Percentiles rank a stretch among this genome's conserved stretches.
These are phyloP conservation scores for Polydrusus pterygomalis DNA, from an alignment of 2,888 invertebrate species.

Conservation along the genomic window DNA sequence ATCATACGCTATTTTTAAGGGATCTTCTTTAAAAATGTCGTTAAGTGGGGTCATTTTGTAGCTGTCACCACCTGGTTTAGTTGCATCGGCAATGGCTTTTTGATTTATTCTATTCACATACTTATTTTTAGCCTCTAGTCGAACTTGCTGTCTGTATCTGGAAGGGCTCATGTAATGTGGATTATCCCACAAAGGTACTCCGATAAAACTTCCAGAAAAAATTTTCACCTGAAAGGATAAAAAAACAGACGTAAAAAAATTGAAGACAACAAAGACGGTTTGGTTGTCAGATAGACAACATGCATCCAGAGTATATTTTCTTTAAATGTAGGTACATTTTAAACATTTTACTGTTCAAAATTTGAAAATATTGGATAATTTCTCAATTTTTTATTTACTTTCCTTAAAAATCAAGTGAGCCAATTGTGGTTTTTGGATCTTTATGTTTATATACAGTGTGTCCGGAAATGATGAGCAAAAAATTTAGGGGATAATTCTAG, in stretches of 20 bases:
- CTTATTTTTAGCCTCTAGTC: conserved; percentile 70
- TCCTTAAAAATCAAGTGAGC: no score
- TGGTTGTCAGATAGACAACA: no score
- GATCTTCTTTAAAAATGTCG: conserved; percentile 82
- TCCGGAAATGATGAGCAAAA: no score
- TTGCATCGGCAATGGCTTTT: conserved; percentile 83
- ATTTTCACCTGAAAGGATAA: conserved; percentile 84
- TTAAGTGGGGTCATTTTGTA: conserved; percentile 84
- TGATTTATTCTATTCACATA: conserved; percentile 88
- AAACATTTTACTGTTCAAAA: no score
- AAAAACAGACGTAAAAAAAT: conserved; percentile 17
- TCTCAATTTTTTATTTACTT: no score
- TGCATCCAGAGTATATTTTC: no score
- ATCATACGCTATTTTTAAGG: conserved; percentile 75
- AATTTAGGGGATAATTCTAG: no score
- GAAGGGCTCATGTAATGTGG: conserved; percentile 93
- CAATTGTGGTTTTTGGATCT: no score
- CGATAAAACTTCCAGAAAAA: conserved; percentile 96
- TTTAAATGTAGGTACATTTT: no score
- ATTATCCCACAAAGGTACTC: conserved; percentile 95
- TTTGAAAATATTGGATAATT: no score
- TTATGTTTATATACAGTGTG: no score
- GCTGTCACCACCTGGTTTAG: conserved; percentile 81
- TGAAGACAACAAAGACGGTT: no score
- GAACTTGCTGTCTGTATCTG: conserved; percentile 81